A percentile compares a stretch with the other conserved stretches of the same genome.
Evolutionary conservation across 2,797 vertebrate species (phyloP).

Genomic region (Falco novaeseelandiae): DNA sequence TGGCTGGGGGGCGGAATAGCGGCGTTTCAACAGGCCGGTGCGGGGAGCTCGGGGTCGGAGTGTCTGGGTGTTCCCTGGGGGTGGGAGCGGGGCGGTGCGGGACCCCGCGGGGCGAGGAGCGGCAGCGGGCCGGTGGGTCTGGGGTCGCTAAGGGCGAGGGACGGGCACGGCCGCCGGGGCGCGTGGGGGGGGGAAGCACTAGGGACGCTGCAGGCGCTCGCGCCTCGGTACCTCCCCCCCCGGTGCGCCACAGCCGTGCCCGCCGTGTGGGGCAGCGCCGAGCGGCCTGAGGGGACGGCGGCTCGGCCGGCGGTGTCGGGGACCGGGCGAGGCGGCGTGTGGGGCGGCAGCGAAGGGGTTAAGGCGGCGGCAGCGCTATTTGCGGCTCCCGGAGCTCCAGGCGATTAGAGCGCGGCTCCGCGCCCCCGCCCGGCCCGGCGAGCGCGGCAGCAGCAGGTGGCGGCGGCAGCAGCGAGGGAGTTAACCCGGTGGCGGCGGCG

Average conservation of each 20-base stretch:
- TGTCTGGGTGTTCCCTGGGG: accelerated
- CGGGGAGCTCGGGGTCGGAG: accelerated
- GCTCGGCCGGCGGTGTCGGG: no score
- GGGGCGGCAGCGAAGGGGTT: background rate
- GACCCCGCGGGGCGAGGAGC: background rate
- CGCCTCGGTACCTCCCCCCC: background rate
- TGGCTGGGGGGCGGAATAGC: background rate
- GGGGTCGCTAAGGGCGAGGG: accelerated
- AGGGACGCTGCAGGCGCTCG: accelerated
- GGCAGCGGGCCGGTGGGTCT: background rate
- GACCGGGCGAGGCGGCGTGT: background rate
- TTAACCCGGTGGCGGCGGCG: constrained; percentile 32
- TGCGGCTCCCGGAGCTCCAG: constrained; percentile 4
- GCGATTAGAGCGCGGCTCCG: background rate
- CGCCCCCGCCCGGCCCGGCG: constrained; percentile 15
- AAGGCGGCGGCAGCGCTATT: background rate
- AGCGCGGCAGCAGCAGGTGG: constrained; percentile 26
- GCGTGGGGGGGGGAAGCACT: no score
- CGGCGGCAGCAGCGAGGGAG: constrained; percentile 49
- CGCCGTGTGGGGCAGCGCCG: background rate
- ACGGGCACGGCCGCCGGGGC: background rate
- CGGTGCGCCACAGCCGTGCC: background rate
- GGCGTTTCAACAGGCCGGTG: background rate
- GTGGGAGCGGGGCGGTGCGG: background rate
- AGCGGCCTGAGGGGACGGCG: background rate